These are phyloP conservation scores for Meloidogyne floridensis DNA, from an alignment of 1,140 invertebrate genomes.

Conservation along the genomic window DNA sequence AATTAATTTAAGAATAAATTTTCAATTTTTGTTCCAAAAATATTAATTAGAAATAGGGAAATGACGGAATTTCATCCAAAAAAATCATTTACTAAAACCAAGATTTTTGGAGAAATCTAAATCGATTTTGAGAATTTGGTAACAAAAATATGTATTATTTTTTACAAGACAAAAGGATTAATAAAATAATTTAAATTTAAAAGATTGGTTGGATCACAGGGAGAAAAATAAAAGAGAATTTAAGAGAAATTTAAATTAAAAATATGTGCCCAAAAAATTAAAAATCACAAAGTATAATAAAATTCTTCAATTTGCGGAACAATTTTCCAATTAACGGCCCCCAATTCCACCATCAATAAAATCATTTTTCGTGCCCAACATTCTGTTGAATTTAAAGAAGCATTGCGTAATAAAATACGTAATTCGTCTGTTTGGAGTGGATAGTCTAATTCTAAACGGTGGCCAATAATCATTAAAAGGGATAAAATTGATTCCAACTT, in stretches of 20 bases:
- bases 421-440: not conserved
- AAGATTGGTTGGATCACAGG: too few relatives aligned
- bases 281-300: not conserved
- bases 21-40: too few relatives aligned
- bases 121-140: too few relatives aligned
- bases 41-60: too few relatives aligned
- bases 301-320: slow-evolving; percentile 12
- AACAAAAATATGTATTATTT: too few relatives aligned
- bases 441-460: slow-evolving; percentile 19
- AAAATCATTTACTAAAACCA: too few relatives aligned
- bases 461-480: not conserved
- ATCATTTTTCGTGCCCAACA: slow-evolving; percentile 10
- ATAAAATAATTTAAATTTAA: too few relatives aligned
- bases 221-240: not conserved
- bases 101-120: too few relatives aligned
- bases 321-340: slow-evolving; percentile 4
- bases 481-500: slow-evolving; percentile 13
- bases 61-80: too few relatives aligned
- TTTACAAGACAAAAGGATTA: too few relatives aligned
- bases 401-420: slow-evolving; percentile 5
- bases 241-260: not conserved
- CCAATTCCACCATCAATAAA: slow-evolving; percentile 13
- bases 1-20: too few relatives aligned
- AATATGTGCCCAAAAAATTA: not conserved
- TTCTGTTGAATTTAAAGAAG: slow-evolving; percentile 5